Evolutionary conservation across 2,113 vertebrate species (phyloP).

Genomic region (Hippocampus abdominalis): DNA sequence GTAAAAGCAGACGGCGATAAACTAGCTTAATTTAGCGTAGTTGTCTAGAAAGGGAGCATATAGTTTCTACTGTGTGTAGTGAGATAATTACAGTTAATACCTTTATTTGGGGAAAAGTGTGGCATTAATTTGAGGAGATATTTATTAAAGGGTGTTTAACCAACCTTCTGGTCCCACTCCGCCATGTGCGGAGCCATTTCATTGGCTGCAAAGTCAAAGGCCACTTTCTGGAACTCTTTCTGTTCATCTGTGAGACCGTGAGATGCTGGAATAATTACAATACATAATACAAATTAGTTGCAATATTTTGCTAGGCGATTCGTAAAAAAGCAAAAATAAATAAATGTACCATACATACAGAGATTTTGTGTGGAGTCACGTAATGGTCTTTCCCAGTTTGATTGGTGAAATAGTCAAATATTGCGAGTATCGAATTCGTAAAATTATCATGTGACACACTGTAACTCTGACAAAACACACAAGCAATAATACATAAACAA

Average conservation of each 20-base stretch:
- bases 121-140: not conserved
- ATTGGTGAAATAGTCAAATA: too few relatives aligned
- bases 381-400: too few relatives aligned
- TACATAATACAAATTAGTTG: not conserved
- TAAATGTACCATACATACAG: too few relatives aligned
- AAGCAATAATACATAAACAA: too few relatives aligned
- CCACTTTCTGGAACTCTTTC: conserved; percentile 94
- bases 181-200: conserved; percentile 96
- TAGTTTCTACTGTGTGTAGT: not conserved
- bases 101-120: not conserved
- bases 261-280: conserved; percentile 70
- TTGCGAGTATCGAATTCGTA: too few relatives aligned
- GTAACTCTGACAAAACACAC: too few relatives aligned
- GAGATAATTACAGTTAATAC: not conserved
- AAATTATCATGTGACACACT: too few relatives aligned
- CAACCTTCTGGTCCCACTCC: conserved; percentile 92
- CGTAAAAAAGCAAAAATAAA: too few relatives aligned
- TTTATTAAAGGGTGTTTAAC: not conserved
- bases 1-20: not conserved
- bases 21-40: not conserved
- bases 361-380: too few relatives aligned
- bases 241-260: conserved; percentile 89
- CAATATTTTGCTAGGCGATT: not conserved
- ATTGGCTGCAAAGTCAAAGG: conserved; percentile 89
- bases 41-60: too few relatives aligned